A percentile compares a stretch with the other conserved stretches of the same genome.
Conservation (phyloP, 2,113 vertebrate genomes). For the Raja brachyura region DNA sequence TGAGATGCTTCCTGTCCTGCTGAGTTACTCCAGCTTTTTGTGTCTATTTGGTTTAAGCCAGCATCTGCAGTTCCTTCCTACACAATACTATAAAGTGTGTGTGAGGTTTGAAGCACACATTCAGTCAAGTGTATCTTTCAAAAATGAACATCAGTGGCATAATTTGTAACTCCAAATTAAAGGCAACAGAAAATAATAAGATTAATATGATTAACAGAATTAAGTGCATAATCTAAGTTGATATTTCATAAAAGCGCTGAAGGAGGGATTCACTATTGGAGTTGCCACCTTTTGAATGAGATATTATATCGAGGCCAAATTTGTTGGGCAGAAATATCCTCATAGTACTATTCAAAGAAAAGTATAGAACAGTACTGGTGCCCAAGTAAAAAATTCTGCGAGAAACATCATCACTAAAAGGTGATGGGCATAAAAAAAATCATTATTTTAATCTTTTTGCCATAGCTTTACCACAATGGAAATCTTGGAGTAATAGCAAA, state of each 20-base stretch:
- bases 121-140: background rate
- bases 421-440: background rate
- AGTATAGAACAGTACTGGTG: background rate
- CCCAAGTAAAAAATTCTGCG: background rate
- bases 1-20: too few relatives aligned
- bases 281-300: background rate
- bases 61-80: too few relatives aligned
- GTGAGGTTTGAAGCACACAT: background rate
- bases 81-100: background rate
- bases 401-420: background rate
- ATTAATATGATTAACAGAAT: background rate
- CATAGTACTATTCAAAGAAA: background rate
- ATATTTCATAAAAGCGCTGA: background rate
- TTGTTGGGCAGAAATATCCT: background rate
- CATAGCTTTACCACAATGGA: background rate
- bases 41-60: too few relatives aligned
- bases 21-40: too few relatives aligned
- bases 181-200: background rate
- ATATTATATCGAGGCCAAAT: background rate
- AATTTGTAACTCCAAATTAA: background rate
- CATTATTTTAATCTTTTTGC: background rate
- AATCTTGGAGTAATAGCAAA: background rate
- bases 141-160: background rate
- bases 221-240: background rate
- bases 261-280: background rate